Evolutionary conservation across 2,888 invertebrate genomes (phyloP).

Genomic region (Leucophenga montana): DNA sequence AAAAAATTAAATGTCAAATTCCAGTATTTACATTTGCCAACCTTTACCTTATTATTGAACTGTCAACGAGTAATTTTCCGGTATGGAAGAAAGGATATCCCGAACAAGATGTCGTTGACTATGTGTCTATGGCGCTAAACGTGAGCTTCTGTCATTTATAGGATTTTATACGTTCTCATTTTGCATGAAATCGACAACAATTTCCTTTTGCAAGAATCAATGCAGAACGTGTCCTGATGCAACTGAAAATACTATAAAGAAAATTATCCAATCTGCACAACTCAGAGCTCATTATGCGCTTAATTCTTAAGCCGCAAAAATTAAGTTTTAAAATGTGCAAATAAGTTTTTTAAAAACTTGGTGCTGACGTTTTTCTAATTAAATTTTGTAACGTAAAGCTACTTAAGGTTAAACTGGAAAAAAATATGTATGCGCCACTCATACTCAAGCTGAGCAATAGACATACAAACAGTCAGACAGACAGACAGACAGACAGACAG

Average conservation of each 20-base stretch:
- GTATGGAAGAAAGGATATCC: too few species aligned
- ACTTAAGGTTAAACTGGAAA: conserved; percentile 55
- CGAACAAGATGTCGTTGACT: too few species aligned
- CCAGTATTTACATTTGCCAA: too few species aligned
- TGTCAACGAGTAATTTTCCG: too few species aligned
- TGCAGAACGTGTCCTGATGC: neutral
- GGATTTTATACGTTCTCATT: conserved; percentile 14
- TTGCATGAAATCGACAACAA: neutral
- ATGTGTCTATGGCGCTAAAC: conserved; percentile 1
- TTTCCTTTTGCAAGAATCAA: neutral
- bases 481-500: conserved; percentile 20
- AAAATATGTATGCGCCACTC: conserved; percentile 49
- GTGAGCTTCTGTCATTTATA: neutral
- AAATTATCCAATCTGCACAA: too few species aligned
- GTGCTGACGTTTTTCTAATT: conserved; percentile 46
- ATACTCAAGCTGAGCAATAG: conserved; percentile 8
- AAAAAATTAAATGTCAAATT: too few species aligned
- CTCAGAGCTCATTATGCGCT: too few species aligned
- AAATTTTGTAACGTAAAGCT: conserved; percentile 52
- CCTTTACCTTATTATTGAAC: too few species aligned
- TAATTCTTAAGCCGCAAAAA: neutral
- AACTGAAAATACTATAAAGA: too few species aligned
- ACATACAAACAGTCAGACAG: conserved; percentile 25
- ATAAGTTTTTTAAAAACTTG: neutral
- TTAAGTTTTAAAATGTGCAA: neutral